These are phyloP conservation scores for Caenorhabditis zanzibari DNA, from an alignment of 2,888 invertebrate genomes.

Conservation along the genomic window DNA sequence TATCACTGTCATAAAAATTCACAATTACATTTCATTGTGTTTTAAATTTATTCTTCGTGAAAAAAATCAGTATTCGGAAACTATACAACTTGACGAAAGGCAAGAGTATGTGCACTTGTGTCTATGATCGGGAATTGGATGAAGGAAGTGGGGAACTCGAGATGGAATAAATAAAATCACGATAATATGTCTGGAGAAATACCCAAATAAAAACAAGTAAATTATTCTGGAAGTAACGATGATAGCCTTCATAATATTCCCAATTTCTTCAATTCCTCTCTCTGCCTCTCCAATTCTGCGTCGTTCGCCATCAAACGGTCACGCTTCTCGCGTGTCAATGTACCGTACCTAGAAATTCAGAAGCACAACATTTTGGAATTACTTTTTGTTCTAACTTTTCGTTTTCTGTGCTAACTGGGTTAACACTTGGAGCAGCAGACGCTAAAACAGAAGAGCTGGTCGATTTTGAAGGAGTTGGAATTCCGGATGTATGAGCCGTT, in stretches of 20 bases:
- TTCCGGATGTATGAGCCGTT: constrained; percentile 47
- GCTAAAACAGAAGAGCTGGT: background rate
- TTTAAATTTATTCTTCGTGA: constrained; percentile 17
- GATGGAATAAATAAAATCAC: constrained; percentile 12
- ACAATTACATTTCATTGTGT: background rate
- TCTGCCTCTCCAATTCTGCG: constrained; percentile 74
- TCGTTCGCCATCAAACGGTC: constrained; percentile 75
- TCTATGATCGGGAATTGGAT: constrained; percentile 60
- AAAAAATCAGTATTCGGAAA: background rate
- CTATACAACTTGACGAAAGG: constrained; percentile 56
- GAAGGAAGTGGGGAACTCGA: background rate
- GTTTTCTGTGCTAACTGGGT: constrained; percentile 33
- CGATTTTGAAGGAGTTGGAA: constrained; percentile 53
- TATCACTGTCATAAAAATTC: constrained; percentile 7
- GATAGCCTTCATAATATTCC: constrained; percentile 67
- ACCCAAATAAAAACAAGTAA: constrained; percentile 30
- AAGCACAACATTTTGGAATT: background rate
- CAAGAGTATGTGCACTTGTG: constrained; percentile 63
- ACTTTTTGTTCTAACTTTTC: constrained; percentile 32
- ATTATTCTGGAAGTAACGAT: background rate
- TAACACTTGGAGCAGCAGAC: background rate
- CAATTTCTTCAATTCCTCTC: constrained; percentile 72
- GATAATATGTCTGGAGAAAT: constrained; percentile 29
- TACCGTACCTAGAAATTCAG: constrained; percentile 68
- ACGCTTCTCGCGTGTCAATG: constrained; percentile 73